Percentiles rank a stretch among this genome's conserved stretches.
phyloP scores from a whole-genome alignment of 2,113 vertebrate species.

The Columba janthina region DNA sequence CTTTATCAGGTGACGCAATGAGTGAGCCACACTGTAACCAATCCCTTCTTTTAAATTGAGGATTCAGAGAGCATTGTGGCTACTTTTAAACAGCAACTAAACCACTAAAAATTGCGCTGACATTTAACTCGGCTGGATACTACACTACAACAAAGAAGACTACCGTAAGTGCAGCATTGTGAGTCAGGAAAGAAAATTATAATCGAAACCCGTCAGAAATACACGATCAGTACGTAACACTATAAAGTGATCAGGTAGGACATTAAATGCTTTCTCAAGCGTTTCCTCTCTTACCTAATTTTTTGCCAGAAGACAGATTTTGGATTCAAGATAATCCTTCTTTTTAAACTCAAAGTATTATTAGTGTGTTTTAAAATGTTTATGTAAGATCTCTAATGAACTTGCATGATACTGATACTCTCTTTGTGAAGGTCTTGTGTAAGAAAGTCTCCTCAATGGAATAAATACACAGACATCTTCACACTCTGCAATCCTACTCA shows the following conservation, averaged over 20 bases:
- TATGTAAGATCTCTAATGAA: neutral
- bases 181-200: neutral
- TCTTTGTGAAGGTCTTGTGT: neutral
- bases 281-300: neutral
- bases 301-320: neutral
- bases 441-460: neutral
- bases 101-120: neutral
- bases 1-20: neutral
- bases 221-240: neutral
- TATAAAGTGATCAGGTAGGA: neutral
- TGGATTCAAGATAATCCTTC: neutral
- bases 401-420: neutral
- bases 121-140: neutral
- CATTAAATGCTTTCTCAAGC: neutral
- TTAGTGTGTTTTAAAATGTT: neutral
- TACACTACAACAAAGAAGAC: neutral
- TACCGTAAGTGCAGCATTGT: neutral
- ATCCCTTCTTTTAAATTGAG: neutral
- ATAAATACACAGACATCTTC: neutral
- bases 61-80: neutral
- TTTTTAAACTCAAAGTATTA: neutral
- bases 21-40: neutral
- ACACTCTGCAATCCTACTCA: neutral
- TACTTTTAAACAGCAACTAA: neutral
- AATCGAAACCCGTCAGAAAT: neutral